Percentiles rank a stretch among this genome's conserved stretches.
Conservation (phyloP, 2,888 invertebrate species). For the Apodemia duryi region DNA sequence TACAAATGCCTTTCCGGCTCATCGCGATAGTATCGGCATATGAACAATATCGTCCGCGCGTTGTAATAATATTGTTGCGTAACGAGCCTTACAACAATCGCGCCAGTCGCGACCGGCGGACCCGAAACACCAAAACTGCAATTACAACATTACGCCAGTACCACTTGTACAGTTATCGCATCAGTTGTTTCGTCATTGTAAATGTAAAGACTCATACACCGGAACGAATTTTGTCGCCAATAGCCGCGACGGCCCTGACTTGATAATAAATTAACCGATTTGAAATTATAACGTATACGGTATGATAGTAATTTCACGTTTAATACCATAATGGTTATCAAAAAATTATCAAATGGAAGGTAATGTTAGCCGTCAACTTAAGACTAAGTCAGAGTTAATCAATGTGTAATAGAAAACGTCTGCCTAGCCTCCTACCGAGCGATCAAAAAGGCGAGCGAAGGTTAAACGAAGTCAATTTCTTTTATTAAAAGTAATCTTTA, state of each 20-base stretch:
- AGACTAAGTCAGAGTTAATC: too few relatives aligned
- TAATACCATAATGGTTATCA: neutral
- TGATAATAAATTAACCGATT: neutral
- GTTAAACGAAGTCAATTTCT: too few relatives aligned
- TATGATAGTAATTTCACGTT: too few relatives aligned
- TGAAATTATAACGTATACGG: too few relatives aligned
- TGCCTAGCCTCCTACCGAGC: too few relatives aligned
- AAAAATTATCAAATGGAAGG: neutral
- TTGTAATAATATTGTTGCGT: neutral
- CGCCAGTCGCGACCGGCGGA: neutral
- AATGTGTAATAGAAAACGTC: too few relatives aligned
- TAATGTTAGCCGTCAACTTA: neutral
- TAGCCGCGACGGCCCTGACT: neutral
- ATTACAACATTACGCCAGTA: slow-evolving; percentile 13
- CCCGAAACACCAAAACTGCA: slow-evolving; percentile 6
- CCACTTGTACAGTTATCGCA: slow-evolving; percentile 15
- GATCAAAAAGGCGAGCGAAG: too few relatives aligned
- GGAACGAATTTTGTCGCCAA: neutral
- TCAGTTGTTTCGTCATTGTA: slow-evolving; percentile 12
- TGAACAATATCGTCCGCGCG: neutral
- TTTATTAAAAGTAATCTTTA: too few relatives aligned
- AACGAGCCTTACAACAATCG: neutral
- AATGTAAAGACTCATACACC: neutral
- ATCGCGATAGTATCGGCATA: neutral
- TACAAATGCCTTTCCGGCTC: neutral